phyloP scores from a whole-genome alignment of 2,888 invertebrate species.

The Amphimallon solstitiale region DNA sequence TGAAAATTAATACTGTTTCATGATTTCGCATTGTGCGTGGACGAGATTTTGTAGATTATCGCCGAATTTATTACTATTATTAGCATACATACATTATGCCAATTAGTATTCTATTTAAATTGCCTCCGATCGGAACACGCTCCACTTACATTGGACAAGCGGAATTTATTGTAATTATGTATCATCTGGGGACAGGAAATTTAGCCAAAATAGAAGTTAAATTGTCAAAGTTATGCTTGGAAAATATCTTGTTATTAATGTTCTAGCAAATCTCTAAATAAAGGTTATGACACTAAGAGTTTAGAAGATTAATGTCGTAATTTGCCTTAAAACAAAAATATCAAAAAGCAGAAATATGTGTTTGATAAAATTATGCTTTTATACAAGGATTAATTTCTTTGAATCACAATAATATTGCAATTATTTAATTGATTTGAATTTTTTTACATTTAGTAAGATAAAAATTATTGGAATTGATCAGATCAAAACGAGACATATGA shows the following conservation, averaged over 20 bases:
- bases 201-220: background rate
- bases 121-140: background rate
- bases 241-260: no score
- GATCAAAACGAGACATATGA: no score
- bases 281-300: background rate
- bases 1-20: constrained; percentile 7
- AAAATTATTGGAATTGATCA: no score
- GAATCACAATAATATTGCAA: no score
- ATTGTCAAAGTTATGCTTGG: no score
- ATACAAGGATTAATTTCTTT: no score
- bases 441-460: no score
- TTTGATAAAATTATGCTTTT: no score
- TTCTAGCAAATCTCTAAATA: background rate
- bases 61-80: constrained; percentile 11
- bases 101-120: constrained; percentile 21
- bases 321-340: no score
- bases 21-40: constrained; percentile 7
- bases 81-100: constrained; percentile 5
- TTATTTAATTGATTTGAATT: no score
- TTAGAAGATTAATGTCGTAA: background rate
- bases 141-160: background rate
- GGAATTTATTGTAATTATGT: constrained; percentile 10
- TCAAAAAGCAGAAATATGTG: no score
- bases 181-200: background rate
- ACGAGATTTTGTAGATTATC: background rate